Evolutionary conservation across 2,113 vertebrate genomes (phyloP).

Genomic region (Scatophagus argus): DNA sequence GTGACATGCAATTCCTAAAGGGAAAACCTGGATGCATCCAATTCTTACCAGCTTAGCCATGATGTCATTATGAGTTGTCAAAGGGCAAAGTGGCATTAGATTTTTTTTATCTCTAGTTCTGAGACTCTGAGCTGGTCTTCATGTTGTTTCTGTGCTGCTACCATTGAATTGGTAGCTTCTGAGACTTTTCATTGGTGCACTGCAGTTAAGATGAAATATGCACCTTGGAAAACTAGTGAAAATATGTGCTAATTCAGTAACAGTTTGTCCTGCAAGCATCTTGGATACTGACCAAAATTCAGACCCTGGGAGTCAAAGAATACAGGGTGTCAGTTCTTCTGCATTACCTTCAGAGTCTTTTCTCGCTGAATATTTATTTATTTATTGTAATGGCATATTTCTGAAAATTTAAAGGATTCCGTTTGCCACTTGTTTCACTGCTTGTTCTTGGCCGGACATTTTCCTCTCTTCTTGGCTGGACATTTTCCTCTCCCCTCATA

Average conservation of each 20-base stretch:
- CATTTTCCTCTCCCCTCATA: slow-evolving; percentile 8
- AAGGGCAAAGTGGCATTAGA: slow-evolving; percentile 17
- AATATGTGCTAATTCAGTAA: slow-evolving; percentile 6
- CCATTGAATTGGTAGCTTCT: not conserved
- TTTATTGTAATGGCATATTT: slow-evolving; percentile 2
- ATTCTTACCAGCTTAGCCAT: not conserved
- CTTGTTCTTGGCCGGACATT: slow-evolving; percentile 30
- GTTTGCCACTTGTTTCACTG: slow-evolving; percentile 21
- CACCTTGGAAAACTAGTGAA: not conserved
- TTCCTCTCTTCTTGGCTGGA: slow-evolving; percentile 13
- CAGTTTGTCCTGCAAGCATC: not conserved
- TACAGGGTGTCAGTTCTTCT: not conserved
- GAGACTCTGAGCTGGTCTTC: no score
- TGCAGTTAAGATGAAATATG: slow-evolving; percentile 7
- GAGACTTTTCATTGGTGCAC: not conserved
- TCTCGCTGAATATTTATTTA: slow-evolving; percentile 15
- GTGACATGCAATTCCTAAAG: slow-evolving; percentile 3
- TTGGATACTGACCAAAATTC: not conserved
- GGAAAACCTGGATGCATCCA: not conserved
- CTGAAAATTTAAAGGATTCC: slow-evolving; percentile 2
- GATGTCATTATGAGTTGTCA: slow-evolving; percentile 2
- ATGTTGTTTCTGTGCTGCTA: slow-evolving; percentile 1
- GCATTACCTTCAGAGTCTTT: not conserved
- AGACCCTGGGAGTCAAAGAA: not conserved
- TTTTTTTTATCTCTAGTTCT: not conserved